These are phyloP conservation scores for Mongoloraphidia duomilia DNA, from an alignment of 2,888 invertebrate species.

Conservation along the genomic window DNA sequence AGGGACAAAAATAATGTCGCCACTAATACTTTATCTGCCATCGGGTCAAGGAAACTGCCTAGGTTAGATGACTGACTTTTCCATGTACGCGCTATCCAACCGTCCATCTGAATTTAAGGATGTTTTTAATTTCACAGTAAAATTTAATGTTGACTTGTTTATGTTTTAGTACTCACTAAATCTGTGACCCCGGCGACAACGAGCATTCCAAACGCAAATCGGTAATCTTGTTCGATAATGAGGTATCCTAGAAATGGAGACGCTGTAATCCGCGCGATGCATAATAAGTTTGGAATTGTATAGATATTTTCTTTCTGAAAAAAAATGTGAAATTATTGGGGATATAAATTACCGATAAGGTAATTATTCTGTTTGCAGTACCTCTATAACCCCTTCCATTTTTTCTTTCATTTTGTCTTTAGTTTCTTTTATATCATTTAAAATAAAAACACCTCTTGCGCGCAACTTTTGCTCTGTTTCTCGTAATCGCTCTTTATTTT, in stretches of 20 bases:
- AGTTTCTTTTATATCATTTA: constrained; percentile 57
- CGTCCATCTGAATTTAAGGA: constrained; percentile 57
- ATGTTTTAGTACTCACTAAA: constrained; percentile 41
- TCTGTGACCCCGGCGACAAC: constrained; percentile 83
- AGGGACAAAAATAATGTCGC: constrained; percentile 77
- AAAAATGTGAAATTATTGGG: constrained; percentile 5
- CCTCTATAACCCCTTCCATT: constrained; percentile 63
- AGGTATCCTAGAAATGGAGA: constrained; percentile 84
- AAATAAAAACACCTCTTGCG: constrained; percentile 44
- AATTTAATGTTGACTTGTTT: neutral
- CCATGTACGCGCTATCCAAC: constrained; percentile 90
- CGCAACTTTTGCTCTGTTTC: constrained; percentile 41
- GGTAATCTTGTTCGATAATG: constrained; percentile 68
- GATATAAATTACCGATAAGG: neutral
- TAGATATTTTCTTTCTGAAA: constrained; percentile 69
- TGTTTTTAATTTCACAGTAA: neutral
- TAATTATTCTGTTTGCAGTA: constrained; percentile 20
- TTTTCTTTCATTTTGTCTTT: constrained; percentile 55
- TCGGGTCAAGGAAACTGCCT: constrained; percentile 90
- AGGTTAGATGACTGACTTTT: constrained; percentile 81
- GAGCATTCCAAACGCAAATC: constrained; percentile 67
- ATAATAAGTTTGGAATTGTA: constrained; percentile 87
- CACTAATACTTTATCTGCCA: constrained; percentile 91
- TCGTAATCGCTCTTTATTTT: constrained; percentile 45
- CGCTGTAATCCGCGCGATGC: constrained; percentile 66